Evolutionary conservation across 2,888 invertebrate genomes (phyloP).

Genomic region (Sesia apiformis): DNA sequence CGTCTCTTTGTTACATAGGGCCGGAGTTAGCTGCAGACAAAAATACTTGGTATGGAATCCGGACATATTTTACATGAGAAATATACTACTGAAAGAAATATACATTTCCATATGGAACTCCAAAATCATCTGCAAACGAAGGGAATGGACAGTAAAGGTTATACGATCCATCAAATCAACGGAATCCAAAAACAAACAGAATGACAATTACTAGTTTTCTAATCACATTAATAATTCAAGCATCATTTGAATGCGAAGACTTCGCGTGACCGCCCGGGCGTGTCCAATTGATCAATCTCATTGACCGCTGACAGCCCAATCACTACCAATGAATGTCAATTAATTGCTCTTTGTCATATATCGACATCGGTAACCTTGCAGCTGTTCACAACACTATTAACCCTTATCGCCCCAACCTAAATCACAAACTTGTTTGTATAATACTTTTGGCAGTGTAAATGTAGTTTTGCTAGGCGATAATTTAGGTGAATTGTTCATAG

Average conservation of each 20-base stretch:
- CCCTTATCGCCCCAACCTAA: neutral
- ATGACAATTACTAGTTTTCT: neutral
- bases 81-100: no score
- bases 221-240: neutral
- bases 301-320: slow-evolving; percentile 35
- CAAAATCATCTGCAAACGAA: no score
- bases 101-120: no score
- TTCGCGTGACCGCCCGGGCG: slow-evolving; percentile 1
- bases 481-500: slow-evolving; percentile 11
- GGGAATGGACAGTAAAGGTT: neutral
- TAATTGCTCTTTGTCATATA: slow-evolving; percentile 36
- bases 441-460: neutral
- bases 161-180: neutral
- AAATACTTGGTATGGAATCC: no score
- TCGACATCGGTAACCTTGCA: neutral
- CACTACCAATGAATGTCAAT: slow-evolving; percentile 46
- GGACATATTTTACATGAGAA: no score
- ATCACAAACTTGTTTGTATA: neutral
- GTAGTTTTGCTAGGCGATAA: slow-evolving; percentile 2
- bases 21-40: no score
- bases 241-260: neutral
- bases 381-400: neutral
- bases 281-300: slow-evolving; percentile 28
- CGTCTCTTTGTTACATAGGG: no score
- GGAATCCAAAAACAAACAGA: neutral